Conservation (phyloP, 2,113 vertebrate genomes). For the Pseudorectes ferrugineus region DNA sequence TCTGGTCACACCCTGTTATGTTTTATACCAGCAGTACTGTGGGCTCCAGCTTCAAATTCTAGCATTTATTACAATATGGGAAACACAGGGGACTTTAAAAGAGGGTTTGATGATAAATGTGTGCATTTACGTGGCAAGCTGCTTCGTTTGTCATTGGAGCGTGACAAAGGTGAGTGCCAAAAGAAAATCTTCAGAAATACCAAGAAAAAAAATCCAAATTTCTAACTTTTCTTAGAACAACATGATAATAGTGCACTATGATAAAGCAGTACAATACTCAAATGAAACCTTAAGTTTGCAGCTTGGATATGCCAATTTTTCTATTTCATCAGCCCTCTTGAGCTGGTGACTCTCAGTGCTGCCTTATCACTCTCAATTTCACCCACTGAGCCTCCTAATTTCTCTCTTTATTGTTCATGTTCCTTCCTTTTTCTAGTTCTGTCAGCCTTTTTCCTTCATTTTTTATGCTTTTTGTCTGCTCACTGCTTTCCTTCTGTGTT, state of each 20-base stretch:
- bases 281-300: not conserved
- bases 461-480: rapidly evolving
- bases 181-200: not conserved
- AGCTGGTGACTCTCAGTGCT: not conserved
- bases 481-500: not conserved
- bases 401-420: not conserved
- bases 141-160: not conserved
- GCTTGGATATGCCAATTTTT: not conserved
- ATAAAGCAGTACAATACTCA: not conserved
- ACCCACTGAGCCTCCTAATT: not conserved
- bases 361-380: not conserved
- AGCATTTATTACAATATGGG: not conserved
- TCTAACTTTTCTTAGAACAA: not conserved
- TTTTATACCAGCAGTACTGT: not conserved
- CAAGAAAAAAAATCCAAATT: not conserved
- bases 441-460: not conserved
- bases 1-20: not conserved
- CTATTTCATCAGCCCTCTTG: not conserved
- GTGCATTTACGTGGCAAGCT: not conserved
- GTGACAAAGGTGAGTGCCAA: not conserved
- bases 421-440: not conserved
- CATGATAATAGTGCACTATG: not conserved
- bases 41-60: not conserved
- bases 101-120: not conserved
- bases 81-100: not conserved